Percentiles rank a stretch among this genome's conserved stretches.
Evolutionary conservation across 2,888 invertebrate genomes (phyloP).

Genomic region (Aelia acuminata): DNA sequence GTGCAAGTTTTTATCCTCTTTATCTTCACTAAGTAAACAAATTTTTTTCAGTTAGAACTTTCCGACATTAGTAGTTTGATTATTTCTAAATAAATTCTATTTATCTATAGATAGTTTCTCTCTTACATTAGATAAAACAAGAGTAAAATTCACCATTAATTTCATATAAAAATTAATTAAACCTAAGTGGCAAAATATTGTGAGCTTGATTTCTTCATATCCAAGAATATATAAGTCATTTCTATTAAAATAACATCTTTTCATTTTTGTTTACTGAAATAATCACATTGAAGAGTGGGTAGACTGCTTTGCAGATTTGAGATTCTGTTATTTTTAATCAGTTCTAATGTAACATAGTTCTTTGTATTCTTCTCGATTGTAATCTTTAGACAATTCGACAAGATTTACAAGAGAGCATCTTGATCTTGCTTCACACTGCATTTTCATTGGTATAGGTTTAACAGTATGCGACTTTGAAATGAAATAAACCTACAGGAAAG

Average conservation of each 20-base stretch:
- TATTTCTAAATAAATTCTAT: no score
- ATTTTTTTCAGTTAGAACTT: no score
- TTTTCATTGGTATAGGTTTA: slow-evolving; percentile 14
- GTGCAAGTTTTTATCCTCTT: no score
- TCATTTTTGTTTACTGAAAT: no score
- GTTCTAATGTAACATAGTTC: not conserved
- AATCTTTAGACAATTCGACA: not conserved
- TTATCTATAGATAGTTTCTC: no score
- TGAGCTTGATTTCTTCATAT: not conserved
- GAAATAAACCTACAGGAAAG: not conserved
- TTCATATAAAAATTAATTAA: no score
- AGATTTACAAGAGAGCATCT: not conserved
- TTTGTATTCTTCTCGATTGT: not conserved
- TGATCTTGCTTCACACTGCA: not conserved
- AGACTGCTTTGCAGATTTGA: not conserved
- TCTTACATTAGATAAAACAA: no score
- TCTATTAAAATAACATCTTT: no score
- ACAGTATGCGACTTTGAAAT: not conserved
- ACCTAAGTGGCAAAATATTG: not conserved
- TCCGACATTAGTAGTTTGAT: no score
- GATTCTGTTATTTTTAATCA: not conserved
- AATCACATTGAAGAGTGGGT: not conserved
- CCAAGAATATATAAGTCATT: not conserved
- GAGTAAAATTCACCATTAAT: no score
- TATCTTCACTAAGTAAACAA: no score